A percentile compares a stretch with the other conserved stretches of the same genome.
phyloP scores from a whole-genome alignment of 2,113 vertebrate genomes.

The Butorides virescens region DNA sequence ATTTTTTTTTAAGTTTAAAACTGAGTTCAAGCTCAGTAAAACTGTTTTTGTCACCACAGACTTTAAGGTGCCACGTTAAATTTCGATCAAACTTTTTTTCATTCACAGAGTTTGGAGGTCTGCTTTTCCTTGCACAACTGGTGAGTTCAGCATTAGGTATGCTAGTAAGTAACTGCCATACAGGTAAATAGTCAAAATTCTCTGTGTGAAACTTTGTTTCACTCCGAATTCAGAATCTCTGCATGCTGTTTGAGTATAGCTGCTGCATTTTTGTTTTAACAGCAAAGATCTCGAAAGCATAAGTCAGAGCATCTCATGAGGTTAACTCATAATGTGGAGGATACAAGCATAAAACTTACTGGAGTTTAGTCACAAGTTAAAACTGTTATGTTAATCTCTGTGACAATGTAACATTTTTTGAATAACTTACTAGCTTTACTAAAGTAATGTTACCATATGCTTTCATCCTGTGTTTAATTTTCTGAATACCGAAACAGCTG shows the following conservation, averaged over 20 bases:
- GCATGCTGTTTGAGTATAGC: not conserved
- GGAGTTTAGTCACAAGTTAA: conserved; percentile 17
- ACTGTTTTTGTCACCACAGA: not conserved
- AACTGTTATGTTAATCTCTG: conserved; percentile 23
- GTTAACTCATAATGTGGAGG: not conserved
- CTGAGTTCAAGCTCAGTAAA: not conserved
- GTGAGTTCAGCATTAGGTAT: not conserved
- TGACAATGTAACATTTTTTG: not conserved
- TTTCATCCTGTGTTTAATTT: conserved; percentile 8
- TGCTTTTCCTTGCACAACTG: not conserved
- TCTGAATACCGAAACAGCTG: not conserved
- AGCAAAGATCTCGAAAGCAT: not conserved
- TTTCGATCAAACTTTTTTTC: not conserved
- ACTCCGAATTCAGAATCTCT: not conserved
- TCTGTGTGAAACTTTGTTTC: not conserved
- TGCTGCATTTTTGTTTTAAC: not conserved
- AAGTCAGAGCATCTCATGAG: not conserved
- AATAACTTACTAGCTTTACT: conserved; percentile 30
- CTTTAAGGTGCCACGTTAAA: not conserved
- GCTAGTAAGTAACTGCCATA: not conserved
- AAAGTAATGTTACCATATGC: not conserved
- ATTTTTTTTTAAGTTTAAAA: not conserved
- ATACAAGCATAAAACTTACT: not conserved
- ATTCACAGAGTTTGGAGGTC: not conserved
- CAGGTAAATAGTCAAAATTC: not conserved